A percentile compares a stretch with the other conserved stretches of the same genome.
Evolutionary conservation across 2,797 vertebrate species (phyloP).

Genomic region (Netta rufina): DNA sequence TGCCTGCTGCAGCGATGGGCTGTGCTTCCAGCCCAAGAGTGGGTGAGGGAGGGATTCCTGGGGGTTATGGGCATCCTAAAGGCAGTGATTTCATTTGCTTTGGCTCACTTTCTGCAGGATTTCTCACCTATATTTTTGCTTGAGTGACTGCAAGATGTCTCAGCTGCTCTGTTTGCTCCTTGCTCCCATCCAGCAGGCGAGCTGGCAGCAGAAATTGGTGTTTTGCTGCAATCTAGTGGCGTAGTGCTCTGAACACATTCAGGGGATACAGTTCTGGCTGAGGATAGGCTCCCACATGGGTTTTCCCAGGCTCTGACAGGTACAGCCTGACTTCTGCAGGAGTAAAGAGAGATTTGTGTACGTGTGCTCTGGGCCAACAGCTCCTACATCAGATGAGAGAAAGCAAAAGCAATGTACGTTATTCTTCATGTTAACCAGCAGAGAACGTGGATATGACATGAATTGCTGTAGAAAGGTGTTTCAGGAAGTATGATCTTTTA

Average conservation of each 20-base stretch:
- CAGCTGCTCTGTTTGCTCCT: not conserved
- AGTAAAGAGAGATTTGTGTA: accelerated
- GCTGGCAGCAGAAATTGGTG: not conserved
- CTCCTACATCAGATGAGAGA: not conserved
- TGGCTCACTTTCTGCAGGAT: not conserved
- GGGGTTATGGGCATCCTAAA: accelerated
- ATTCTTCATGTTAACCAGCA: not conserved
- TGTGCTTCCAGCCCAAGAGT: accelerated
- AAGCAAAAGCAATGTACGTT: not conserved
- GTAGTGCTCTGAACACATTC: not conserved
- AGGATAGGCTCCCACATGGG: not conserved
- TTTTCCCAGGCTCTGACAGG: not conserved
- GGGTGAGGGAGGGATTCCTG: not conserved
- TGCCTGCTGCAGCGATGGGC: accelerated
- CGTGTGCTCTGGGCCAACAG: not conserved
- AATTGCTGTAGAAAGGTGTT: not conserved
- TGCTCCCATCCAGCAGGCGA: accelerated
- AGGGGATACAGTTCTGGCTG: not conserved
- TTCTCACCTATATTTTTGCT: not conserved
- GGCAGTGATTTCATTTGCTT: not conserved
- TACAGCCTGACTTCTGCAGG: not conserved
- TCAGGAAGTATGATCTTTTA: not conserved
- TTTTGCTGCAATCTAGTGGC: slow-evolving; percentile 72
- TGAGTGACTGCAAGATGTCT: not conserved
- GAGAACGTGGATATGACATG: not conserved